These are phyloP conservation scores for Oligia fasciuncula DNA, from an alignment of 2,888 invertebrate genomes.

Conservation along the genomic window DNA sequence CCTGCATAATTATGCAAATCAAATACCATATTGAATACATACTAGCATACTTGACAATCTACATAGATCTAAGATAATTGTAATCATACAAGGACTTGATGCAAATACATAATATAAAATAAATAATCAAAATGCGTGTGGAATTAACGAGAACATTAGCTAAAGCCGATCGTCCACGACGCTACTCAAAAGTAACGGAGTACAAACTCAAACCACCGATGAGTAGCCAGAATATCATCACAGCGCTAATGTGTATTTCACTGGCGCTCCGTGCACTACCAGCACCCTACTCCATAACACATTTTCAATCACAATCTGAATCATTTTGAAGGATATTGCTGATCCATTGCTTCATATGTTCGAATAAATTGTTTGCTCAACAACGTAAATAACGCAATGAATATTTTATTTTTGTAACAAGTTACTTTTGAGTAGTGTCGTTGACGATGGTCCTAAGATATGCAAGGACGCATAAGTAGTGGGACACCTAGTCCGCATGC, in stretches of 20 bases:
- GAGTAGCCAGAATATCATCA: neutral
- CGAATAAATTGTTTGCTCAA: too few relatives aligned
- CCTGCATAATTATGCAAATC: constrained; percentile 38
- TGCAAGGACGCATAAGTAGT: constrained; percentile 53
- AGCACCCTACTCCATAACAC: too few relatives aligned
- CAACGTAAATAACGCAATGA: too few relatives aligned
- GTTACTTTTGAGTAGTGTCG: constrained; percentile 1
- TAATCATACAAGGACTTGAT: constrained; percentile 45
- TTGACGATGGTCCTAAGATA: constrained; percentile 9
- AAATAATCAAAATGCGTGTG: constrained; percentile 43
- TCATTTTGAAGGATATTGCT: too few relatives aligned
- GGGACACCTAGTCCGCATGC: constrained; percentile 31
- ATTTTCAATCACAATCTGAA: too few relatives aligned
- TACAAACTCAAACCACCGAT: neutral
- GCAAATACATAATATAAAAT: constrained; percentile 37
- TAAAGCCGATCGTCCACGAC: constrained; percentile 3
- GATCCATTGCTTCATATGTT: too few relatives aligned
- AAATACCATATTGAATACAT: too few relatives aligned
- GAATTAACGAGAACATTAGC: constrained; percentile 54
- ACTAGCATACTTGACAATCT: too few relatives aligned
- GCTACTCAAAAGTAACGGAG: neutral
- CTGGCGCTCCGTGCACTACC: too few relatives aligned
- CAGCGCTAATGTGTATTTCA: neutral
- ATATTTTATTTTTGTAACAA: neutral
- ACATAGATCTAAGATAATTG: constrained; percentile 16